Percentiles rank a stretch among this genome's conserved stretches.
These are phyloP conservation scores for Andrena flavipes DNA, from an alignment of 2,888 invertebrate species.

Conservation along the genomic window DNA sequence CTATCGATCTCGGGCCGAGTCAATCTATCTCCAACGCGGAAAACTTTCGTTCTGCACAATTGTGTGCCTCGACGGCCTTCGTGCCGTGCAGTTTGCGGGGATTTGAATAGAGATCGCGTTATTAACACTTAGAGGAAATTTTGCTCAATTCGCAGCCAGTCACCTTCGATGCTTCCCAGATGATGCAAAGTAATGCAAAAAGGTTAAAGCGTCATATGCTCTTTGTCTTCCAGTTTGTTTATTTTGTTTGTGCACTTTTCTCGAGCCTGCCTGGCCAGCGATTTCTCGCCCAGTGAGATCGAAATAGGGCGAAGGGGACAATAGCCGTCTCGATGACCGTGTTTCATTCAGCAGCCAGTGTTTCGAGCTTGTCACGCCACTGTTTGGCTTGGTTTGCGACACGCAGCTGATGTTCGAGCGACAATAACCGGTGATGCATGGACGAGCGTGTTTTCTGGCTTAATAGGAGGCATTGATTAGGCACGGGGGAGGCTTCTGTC, in stretches of 20 bases:
- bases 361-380: slow-evolving; percentile 17
- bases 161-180: too few species aligned
- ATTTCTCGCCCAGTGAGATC: slow-evolving; percentile 23
- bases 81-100: too few species aligned
- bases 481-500: background rate
- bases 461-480: slow-evolving; percentile 2
- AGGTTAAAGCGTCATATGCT: too few species aligned
- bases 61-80: too few species aligned
- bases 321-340: slow-evolving; percentile 44
- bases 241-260: background rate
- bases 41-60: too few species aligned
- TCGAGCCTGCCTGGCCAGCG: background rate
- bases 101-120: too few species aligned
- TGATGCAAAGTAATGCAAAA: too few species aligned
- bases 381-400: slow-evolving; percentile 9
- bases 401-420: slow-evolving; percentile 32
- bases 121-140: too few species aligned
- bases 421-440: slow-evolving; percentile 25
- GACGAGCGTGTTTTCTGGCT: slow-evolving; percentile 33
- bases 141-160: too few species aligned
- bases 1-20: slow-evolving; percentile 5
- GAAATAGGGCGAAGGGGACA: slow-evolving; percentile 39
- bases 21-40: background rate
- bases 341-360: slow-evolving; percentile 39
- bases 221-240: background rate